Evolutionary conservation across 2,113 vertebrate species (phyloP), one percentile per base, ranked within the genome.

Genomic region (Gorsachius goisagi): DNA sequence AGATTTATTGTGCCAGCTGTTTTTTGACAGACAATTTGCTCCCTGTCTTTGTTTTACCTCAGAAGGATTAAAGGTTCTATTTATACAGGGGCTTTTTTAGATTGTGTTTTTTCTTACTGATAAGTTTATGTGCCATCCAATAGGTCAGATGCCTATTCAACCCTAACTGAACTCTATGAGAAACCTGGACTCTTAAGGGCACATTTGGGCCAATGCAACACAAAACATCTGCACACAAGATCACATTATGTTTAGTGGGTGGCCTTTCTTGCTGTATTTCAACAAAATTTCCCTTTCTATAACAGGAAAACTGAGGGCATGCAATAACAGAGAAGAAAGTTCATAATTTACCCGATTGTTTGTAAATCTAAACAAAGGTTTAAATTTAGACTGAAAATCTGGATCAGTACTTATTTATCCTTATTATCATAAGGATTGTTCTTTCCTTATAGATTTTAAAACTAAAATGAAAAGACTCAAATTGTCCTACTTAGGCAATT

Each of bases 1-100:
- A 50, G 44, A 86, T 88, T 68, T 86, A 90, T 50, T 58, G 8
- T 62, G 78, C 55, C 72, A 93, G 63, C 41, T 71, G 41, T 35
- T 96, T 80, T 68, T 82, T 82, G 62, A 89, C 72, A 85, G 47
- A 74, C 16, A 67, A 82, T 90, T 95, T 94, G 5, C n/a, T 94
- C 28, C 22, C 12, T 80, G 56, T 60, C 44, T 94, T 92, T 88
- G 9, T 88, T 92, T 86, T 75, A 85, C 27, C 33, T 80, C 56
- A 78, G 50, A 92, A 95, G 28, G 33, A 88, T 95, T 92, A 85
- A 90, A 78, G 27, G 50, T 90, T 82, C 30, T 93, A 11, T 93
- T 92, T 94, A 86, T 56, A 74, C 9, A 71, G 13, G 13, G 28
- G 9, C 5, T 87, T 93, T 83, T 77, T 86, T 83, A 73, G 73